A percentile compares a stretch with the other conserved stretches of the same genome.
Conservation (phyloP, 1,140 invertebrate genomes). For the Drosophila melanica region DNA sequence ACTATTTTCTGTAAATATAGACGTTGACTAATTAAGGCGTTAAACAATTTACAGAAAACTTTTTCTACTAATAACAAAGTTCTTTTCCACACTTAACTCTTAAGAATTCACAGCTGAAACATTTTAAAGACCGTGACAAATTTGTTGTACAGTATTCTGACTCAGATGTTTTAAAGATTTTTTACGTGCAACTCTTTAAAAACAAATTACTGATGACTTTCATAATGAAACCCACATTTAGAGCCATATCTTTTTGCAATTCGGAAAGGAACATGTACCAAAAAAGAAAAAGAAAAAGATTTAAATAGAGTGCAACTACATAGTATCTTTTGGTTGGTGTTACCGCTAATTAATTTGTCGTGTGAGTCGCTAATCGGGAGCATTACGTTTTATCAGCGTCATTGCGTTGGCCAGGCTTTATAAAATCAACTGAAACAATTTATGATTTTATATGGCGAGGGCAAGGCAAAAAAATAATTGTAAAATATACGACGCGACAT, state of each 20-base stretch:
- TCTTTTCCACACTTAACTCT: background rate
- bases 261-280: conserved; percentile 11
- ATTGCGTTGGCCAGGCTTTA: conserved; percentile 41
- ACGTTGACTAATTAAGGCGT: background rate
- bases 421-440: conserved; percentile 68
- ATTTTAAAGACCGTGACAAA: background rate
- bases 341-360: conserved; percentile 20
- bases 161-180: background rate
- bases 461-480: conserved; percentile 43
- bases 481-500: conserved; percentile 47
- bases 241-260: conserved; percentile 7
- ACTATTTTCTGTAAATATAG: background rate
- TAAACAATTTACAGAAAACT: background rate
- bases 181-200: background rate
- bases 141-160: background rate
- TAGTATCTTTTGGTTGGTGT: conserved; percentile 8
- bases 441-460: conserved; percentile 48
- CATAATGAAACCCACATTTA: conserved; percentile 8
- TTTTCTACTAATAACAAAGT: background rate
- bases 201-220: background rate
- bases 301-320: too few species aligned
- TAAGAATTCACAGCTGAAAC: background rate
- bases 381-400: conserved; percentile 50
- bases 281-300: background rate
- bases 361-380: conserved; percentile 45